phyloP scores from a whole-genome alignment of 2,113 vertebrate species.

The Pachycephala philippinensis region DNA sequence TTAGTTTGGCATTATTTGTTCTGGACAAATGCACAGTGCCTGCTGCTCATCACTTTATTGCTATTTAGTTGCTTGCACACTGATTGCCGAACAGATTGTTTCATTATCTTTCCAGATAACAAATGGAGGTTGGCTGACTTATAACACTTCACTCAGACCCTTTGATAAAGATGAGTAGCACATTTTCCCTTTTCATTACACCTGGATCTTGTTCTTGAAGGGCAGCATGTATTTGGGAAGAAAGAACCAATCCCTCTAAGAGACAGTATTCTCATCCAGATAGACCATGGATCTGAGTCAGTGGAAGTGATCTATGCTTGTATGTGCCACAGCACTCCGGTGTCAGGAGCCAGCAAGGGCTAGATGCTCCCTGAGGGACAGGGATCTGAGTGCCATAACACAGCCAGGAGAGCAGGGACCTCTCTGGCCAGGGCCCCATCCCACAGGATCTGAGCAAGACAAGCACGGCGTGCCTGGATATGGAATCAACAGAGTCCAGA shows the following conservation, averaged over 20 bases:
- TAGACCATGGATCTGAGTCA: not conserved
- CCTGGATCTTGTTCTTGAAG: not conserved
- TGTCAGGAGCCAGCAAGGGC: accelerated
- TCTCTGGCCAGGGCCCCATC: not conserved
- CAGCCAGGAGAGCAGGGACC: not conserved
- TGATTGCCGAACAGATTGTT: not conserved
- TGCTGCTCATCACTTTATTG: constrained; percentile 1
- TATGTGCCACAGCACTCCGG: not conserved
- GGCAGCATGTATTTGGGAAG: not conserved
- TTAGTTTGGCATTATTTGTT: constrained; percentile 7
- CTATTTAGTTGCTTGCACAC: not conserved
- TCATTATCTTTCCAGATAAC: not conserved
- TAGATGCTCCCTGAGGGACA: not conserved
- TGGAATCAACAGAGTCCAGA: not conserved
- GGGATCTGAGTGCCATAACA: accelerated
- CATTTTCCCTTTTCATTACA: not conserved
- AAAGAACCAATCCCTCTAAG: not conserved
- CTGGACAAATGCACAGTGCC: not conserved
- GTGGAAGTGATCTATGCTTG: not conserved
- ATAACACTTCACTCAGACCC: not conserved
- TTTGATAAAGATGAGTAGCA: not conserved
- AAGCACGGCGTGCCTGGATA: not conserved
- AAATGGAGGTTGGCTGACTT: not conserved
- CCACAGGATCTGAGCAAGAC: not conserved
- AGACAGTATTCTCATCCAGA: not conserved